phyloP scores from a whole-genome alignment of 2,888 invertebrate species.

The Zaprionus lineosus region DNA sequence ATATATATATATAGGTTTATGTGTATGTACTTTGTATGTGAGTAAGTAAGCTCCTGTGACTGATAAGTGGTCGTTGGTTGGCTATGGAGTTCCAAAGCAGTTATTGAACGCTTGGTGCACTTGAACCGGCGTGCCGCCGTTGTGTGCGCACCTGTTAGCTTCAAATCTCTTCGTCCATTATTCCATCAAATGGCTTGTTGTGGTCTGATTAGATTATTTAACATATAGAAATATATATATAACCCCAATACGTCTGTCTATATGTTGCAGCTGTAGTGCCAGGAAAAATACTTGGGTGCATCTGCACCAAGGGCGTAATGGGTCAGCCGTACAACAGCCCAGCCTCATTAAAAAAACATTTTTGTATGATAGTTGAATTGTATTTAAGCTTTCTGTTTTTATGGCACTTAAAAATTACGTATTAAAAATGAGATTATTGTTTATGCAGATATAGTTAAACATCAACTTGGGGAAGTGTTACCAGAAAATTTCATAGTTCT shows the following conservation, averaged over 20 bases:
- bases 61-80: slow-evolving; percentile 48
- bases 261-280: slow-evolving; percentile 12
- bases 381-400: slow-evolving; percentile 56
- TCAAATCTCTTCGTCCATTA: slow-evolving; percentile 16
- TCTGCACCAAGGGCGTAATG: slow-evolving; percentile 49
- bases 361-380: slow-evolving; percentile 40
- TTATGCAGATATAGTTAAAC: slow-evolving; percentile 9
- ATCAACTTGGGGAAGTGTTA: slow-evolving; percentile 17
- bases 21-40: too few relatives aligned
- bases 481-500: slow-evolving; percentile 7
- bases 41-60: slow-evolving; percentile 41
- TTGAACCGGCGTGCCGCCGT: slow-evolving; percentile 40
- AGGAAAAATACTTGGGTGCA: slow-evolving; percentile 35
- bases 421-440: slow-evolving; percentile 76
- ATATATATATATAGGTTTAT: too few relatives aligned
- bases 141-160: slow-evolving; percentile 61
- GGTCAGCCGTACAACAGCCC: slow-evolving; percentile 26
- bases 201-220: slow-evolving; percentile 61
- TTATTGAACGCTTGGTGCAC: slow-evolving; percentile 34
- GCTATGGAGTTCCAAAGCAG: slow-evolving; percentile 21
- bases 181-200: slow-evolving; percentile 53
- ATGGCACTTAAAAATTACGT: slow-evolving; percentile 76
- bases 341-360: slow-evolving; percentile 24
- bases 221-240: slow-evolving; percentile 52
- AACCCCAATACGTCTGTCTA: slow-evolving; percentile 37